Percentiles rank a stretch among this genome's conserved stretches.
Evolutionary conservation across 2,113 vertebrate species (phyloP).

Genomic region (Vireo altiloquus): DNA sequence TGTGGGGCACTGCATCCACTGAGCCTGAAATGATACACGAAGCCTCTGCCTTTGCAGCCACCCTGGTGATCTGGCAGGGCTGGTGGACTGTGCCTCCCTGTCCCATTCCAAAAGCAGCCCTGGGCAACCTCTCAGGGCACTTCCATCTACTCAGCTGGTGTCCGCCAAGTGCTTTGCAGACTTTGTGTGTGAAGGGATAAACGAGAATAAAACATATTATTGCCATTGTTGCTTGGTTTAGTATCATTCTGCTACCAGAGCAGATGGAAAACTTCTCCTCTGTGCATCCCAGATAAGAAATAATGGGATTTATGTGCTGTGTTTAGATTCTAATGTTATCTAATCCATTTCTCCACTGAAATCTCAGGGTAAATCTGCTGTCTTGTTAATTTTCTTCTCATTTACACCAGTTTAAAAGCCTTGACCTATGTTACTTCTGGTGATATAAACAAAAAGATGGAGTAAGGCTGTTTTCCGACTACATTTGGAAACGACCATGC

Average conservation of each 20-base stretch:
- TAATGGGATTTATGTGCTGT: slow-evolving; percentile 30
- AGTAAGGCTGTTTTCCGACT: neutral
- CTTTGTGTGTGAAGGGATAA: neutral
- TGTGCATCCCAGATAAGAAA: slow-evolving; percentile 55
- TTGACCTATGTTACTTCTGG: neutral
- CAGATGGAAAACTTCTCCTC: slow-evolving; percentile 61
- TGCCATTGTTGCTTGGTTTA: neutral
- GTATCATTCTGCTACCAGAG: slow-evolving; percentile 11
- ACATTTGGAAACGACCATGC: neutral
- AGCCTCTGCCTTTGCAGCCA: neutral
- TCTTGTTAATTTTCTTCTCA: slow-evolving; percentile 17
- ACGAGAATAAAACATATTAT: slow-evolving; percentile 43
- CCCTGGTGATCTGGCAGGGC: fast-evolving
- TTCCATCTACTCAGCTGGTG: neutral
- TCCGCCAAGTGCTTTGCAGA: neutral
- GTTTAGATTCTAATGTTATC: slow-evolving; percentile 33
- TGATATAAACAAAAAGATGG: neutral
- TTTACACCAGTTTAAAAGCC: neutral
- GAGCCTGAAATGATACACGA: fast-evolving
- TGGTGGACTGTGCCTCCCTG: neutral
- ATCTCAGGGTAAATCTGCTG: slow-evolving; percentile 22
- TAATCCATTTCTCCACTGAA: slow-evolving; percentile 18
- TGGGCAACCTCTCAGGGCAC: neutral
- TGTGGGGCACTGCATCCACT: fast-evolving
- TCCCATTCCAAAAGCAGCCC: neutral